Conservation (phyloP, 2,797 vertebrate genomes). For the Channallabes apus region DNA sequence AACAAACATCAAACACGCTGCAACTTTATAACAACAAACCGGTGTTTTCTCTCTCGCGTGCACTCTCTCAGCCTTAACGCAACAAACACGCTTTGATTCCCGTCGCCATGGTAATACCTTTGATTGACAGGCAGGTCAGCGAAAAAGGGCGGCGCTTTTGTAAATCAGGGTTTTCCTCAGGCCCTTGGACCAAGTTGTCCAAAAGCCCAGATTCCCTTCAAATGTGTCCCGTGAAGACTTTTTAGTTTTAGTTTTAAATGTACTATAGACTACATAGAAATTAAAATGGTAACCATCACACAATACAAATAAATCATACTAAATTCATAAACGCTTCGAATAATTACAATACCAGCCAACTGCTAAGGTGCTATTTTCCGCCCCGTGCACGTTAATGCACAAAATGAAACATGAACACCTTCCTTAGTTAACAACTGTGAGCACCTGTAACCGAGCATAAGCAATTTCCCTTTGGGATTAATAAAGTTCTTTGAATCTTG, state of each 20-base stretch:
- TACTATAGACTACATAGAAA: too few relatives aligned
- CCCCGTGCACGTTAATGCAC: neutral
- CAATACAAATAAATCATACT: neutral
- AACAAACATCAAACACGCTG: neutral
- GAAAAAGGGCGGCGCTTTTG: constrained; percentile 41
- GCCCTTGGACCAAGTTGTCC: constrained; percentile 18
- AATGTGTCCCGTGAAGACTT: neutral
- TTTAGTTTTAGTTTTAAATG: neutral
- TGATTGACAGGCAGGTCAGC: constrained; percentile 63
- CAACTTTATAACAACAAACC: constrained; percentile 13
- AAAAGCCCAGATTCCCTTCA: constrained; percentile 20
- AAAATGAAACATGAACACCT: neutral
- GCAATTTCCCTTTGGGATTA: too few relatives aligned
- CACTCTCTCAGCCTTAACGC: neutral
- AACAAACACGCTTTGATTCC: constrained; percentile 44
- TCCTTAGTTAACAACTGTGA: too few relatives aligned
- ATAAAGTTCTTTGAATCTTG: too few relatives aligned
- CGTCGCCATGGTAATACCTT: constrained; percentile 56
- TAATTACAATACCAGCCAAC: neutral
- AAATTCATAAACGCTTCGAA: neutral
- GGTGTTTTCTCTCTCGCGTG: neutral
- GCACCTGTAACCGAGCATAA: too few relatives aligned
- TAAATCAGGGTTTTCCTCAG: constrained; percentile 36
- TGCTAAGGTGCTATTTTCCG: neutral
- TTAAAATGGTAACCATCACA: neutral